Evolutionary conservation across 2,797 vertebrate genomes (phyloP).

Genomic region (Mormyrops attenuatus): DNA sequence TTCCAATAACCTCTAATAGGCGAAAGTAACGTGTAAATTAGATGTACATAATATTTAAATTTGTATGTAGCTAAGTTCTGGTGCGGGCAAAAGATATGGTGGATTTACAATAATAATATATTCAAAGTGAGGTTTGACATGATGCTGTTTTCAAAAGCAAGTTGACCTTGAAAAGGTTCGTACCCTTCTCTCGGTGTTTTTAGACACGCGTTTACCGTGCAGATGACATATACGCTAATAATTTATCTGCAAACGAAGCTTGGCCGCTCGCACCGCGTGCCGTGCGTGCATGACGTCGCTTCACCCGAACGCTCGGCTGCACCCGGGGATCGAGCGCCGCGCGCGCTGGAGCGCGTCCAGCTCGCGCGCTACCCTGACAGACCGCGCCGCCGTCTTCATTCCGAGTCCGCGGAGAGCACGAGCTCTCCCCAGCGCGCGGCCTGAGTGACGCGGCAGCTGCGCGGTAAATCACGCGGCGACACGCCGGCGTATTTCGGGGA

Average conservation of each 20-base stretch:
- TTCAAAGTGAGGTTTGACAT: background rate
- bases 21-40: background rate
- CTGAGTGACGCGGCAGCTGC: slow-evolving; percentile 20
- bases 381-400: background rate
- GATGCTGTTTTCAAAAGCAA: background rate
- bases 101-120: background rate
- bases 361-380: background rate
- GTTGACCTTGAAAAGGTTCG: background rate
- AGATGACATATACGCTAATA: background rate
- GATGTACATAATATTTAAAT: background rate
- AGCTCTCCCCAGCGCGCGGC: background rate
- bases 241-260: background rate
- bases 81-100: background rate
- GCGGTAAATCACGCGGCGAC: slow-evolving; percentile 12
- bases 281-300: background rate
- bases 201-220: background rate
- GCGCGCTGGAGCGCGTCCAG: slow-evolving; percentile 5
- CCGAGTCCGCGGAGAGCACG: background rate
- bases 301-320: background rate
- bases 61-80: background rate
- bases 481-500: background rate
- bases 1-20: background rate
- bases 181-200: background rate
- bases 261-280: background rate
- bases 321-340: background rate